Evolutionary conservation across 2,797 vertebrate species (phyloP), one percentile per base, ranked within the genome.

Genomic region (Intellagama lesueurii): DNA sequence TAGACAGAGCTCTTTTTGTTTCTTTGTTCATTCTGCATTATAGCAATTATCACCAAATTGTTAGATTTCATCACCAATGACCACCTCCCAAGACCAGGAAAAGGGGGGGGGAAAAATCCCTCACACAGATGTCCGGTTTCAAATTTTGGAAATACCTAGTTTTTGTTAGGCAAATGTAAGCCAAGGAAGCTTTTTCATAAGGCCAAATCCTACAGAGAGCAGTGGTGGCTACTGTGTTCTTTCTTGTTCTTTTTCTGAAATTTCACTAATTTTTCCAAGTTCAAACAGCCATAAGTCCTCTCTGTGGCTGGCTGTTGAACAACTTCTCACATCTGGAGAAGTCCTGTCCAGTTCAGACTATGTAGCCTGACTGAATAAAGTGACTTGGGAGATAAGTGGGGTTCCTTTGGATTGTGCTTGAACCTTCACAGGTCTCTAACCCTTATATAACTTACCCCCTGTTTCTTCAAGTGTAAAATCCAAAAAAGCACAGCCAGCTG

Each of bases 361-460:
- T 85, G 78, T 90, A 56, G 35, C 35, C 72, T 28, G 35, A 86
- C 47, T 12, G 3, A 4, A 12, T 90, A 89, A 95, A 85, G 78
- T 88, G 90, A 91, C 91, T 94, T 92, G 92, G 90, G 89, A 66
- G 75, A 87, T 56, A 88, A 56, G 52, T 7, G 28, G 92, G n/a
- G 78, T 81, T 90, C 91, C 94, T 90, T 91, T 92, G 93, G 83
- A 92, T 92, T 79, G n/a, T 69, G 76, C 32, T 64, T 89, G 32
- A 60, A 77, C 73, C 89, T 95, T 95, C 90, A 89, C 79, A 94
- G 94, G 94, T 30, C 24, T 78, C 16, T 81, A 90, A 83, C 90
- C 89, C 93, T 93, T 94, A 95, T 85, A 94, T 93, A 95, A 94
- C 93, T 93, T 92, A 87, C 94, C 93, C 92, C 70, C 70, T 89